Evolutionary conservation across 2,888 invertebrate species (phyloP).

Genomic region (Clistopyga incitator): DNA sequence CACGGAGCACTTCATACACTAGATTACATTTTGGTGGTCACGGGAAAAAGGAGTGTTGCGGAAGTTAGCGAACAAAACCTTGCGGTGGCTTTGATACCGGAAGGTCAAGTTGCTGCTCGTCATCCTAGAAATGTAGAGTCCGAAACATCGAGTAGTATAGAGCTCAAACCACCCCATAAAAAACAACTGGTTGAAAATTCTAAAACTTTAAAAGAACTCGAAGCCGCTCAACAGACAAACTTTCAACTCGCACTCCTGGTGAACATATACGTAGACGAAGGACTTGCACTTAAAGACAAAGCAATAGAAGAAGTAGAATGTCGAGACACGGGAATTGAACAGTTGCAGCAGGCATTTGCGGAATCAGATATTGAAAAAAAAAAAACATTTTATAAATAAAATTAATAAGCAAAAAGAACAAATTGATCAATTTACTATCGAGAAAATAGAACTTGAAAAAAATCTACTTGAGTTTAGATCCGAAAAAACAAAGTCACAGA

Average conservation of each 20-base stretch:
- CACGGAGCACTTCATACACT: slow-evolving; percentile 36
- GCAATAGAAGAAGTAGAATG: slow-evolving; percentile 48
- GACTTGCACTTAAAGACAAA: slow-evolving; percentile 45
- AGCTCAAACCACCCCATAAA: slow-evolving; percentile 52
- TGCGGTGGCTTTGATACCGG: slow-evolving; percentile 41
- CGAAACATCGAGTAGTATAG: slow-evolving; percentile 51
- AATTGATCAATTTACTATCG: slow-evolving; percentile 19
- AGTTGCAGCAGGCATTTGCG: slow-evolving; percentile 34
- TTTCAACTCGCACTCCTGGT: slow-evolving; percentile 32
- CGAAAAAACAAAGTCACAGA: not conserved
- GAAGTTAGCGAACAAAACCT: slow-evolving; percentile 43
- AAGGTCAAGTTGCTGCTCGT: slow-evolving; percentile 30
- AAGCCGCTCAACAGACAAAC: slow-evolving; percentile 39
- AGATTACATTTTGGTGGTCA: slow-evolving; percentile 48
- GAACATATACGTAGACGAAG: slow-evolving; percentile 49
- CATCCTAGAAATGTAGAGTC: slow-evolving; percentile 20
- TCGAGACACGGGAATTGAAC: slow-evolving; percentile 45
- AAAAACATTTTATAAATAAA: slow-evolving; percentile 9
- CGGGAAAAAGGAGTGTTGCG: slow-evolving; percentile 38
- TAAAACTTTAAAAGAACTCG: slow-evolving; percentile 38
- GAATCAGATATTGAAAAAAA: slow-evolving; percentile 26
- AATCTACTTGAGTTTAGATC: slow-evolving; percentile 28
- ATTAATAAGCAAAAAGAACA: slow-evolving; percentile 27
- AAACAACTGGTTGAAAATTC: slow-evolving; percentile 39
- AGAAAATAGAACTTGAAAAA: too few relatives aligned